Conservation (phyloP, 2,888 invertebrate genomes). For the Pachymerium ferrugineum region DNA sequence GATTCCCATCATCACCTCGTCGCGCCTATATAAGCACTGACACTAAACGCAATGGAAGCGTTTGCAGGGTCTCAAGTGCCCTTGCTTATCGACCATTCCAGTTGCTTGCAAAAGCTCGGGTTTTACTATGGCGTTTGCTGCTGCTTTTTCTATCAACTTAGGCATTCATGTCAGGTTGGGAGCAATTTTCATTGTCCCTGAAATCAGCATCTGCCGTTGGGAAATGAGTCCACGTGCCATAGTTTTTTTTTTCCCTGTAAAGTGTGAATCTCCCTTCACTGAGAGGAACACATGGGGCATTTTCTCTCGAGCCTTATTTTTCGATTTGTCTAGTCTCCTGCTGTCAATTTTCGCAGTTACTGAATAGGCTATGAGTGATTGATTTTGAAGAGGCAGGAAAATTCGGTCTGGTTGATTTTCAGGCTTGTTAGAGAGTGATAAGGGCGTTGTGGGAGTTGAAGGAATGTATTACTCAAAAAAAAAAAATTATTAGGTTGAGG, state of each 20-base stretch:
- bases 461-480: not conserved
- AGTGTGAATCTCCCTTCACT: not conserved
- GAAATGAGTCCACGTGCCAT: conserved; percentile 23
- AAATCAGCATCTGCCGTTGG: not conserved
- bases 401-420: not conserved
- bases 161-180: not conserved
- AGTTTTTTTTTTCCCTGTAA: too few relatives aligned
- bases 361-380: not conserved
- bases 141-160: not conserved
- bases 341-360: conserved; percentile 7
- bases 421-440: not conserved
- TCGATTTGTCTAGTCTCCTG: conserved; percentile 14
- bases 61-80: not conserved
- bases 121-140: not conserved
- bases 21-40: not conserved
- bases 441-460: not conserved
- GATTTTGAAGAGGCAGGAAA: not conserved
- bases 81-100: conserved; percentile 9
- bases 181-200: not conserved
- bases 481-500: not conserved
- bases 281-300: not conserved
- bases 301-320: conserved; percentile 17
- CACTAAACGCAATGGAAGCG: conserved; percentile 11
- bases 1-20: conserved; percentile 8
- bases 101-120: not conserved